Base-by-base conservation (phyloP, 2,888 invertebrate species). In the Timema cristinae region DNA sequence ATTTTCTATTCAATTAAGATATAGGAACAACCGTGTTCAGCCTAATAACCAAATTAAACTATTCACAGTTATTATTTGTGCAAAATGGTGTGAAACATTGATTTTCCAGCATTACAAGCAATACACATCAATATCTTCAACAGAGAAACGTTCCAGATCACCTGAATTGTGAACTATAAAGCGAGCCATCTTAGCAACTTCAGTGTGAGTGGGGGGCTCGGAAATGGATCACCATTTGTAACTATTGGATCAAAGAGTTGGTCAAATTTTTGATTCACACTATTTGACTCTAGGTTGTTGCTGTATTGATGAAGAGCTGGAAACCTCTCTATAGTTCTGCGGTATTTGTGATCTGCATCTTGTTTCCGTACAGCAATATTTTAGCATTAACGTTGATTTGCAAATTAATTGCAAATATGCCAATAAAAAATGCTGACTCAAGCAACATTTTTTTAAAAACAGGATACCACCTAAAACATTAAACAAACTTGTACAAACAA, bases 131-230 rank as follows among this genome's bases (percentile, higher is more conserved):
- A 32, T 32, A 4, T 32, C 32, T 32, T 32, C 1, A 6, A 48
- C 66, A 66, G 8, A 5, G 5, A 66, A 47, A 7, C 9, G 47
- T 9, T 47, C n/a, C 10, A 0, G 15, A 67, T 67, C 16, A 68
- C 68, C 68, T 68, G 68, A 52, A 32, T 88, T 87, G 79, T 90
- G 90, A 71, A 91, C 86, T 63, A 91, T 87, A 78, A 88, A 91
- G 84, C 92, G 84, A 9, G 90, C 91, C 89, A 91, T 90, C 72
- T 87, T 82, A 7, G 90, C 88, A n/a, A 86, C 80, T 77, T 90
- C 82, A 50, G 84, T 84, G 73, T 87, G 86, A 67, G 88, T 87
- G 7, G 91, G 91, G 7, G 89, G 89, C 71, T 80, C 83, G 47
- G 32, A 10, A 10, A 11, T 8, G 10, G 50, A n/a, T 5, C 13